Percentiles rank a stretch among this genome's conserved stretches.
Evolutionary conservation across 2,113 vertebrate genomes (phyloP).

Genomic region (Triplophysa dalaica): DNA sequence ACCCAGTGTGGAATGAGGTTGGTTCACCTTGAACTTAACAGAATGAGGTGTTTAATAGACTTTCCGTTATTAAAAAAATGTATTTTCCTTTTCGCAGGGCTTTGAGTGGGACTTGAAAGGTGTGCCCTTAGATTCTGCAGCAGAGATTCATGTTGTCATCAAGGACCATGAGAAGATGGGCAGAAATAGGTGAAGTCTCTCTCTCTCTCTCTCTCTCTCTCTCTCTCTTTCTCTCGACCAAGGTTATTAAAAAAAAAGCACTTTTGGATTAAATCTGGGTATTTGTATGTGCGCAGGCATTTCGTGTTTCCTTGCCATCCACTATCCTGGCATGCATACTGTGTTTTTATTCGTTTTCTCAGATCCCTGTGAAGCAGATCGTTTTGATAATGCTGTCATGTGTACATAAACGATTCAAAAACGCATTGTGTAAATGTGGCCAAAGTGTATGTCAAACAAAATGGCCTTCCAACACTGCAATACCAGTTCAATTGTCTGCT

Average conservation of each 20-base stretch:
- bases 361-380: too few relatives aligned
- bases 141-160: constrained; percentile 88
- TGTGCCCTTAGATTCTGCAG: constrained; percentile 79
- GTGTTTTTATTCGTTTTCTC: not conserved
- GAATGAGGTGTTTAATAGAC: not conserved
- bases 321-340: too few relatives aligned
- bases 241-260: too few relatives aligned
- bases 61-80: not conserved
- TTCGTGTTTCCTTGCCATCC: too few relatives aligned
- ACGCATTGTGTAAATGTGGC: too few relatives aligned
- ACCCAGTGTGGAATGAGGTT: constrained; percentile 98
- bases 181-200: constrained; percentile 83
- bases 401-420: too few relatives aligned
- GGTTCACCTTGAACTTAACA: not conserved
- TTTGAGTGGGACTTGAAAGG: constrained; percentile 98
- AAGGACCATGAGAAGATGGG: constrained; percentile 97
- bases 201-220: not conserved
- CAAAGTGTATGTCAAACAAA: not conserved
- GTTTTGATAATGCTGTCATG: too few relatives aligned
- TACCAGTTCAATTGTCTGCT: not conserved
- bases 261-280: too few relatives aligned
- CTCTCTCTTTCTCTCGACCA: not conserved
- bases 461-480: not conserved
- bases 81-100: constrained; percentile 73
- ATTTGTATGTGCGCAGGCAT: too few relatives aligned